These are phyloP conservation scores for Oncorhynchus tshawytscha DNA, from an alignment of 2,113 vertebrate species.

Conservation along the genomic window DNA sequence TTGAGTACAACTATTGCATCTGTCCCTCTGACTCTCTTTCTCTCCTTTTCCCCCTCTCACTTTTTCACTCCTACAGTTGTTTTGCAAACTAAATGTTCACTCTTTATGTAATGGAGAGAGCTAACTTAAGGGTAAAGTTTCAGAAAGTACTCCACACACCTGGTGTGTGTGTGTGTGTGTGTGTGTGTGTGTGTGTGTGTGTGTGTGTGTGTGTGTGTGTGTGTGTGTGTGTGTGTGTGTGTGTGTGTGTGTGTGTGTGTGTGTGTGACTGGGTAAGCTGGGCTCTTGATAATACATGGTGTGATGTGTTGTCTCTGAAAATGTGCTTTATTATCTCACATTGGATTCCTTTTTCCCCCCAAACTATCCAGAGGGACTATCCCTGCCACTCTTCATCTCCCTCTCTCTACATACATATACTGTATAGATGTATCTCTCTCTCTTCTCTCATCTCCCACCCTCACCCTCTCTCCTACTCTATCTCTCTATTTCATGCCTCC, in stretches of 20 bases:
- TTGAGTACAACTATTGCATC: not conserved
- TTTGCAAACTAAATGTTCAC: too few species aligned
- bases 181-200: too few species aligned
- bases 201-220: too few species aligned
- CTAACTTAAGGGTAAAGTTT: slow-evolving; percentile 55
- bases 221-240: too few species aligned
- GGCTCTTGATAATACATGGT: not conserved
- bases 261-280: too few species aligned
- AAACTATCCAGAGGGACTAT: slow-evolving; percentile 8
- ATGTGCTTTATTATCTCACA: not conserved
- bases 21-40: slow-evolving; percentile 4
- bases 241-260: too few species aligned
- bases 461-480: not conserved
- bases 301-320: not conserved
- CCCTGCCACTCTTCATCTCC: not conserved
- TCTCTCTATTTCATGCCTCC: slow-evolving; percentile 5
- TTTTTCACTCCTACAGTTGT: slow-evolving; percentile 26
- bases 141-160: not conserved
- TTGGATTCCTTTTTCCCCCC: not conserved
- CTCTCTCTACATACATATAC: not conserved
- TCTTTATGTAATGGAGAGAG: not conserved
- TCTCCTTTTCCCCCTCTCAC: slow-evolving; percentile 16
- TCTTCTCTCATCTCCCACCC: not conserved
- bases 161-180: too few species aligned
- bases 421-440: not conserved